These are phyloP conservation scores for Melanchra persicariae DNA, from an alignment of 2,888 invertebrate species.

Conservation along the genomic window DNA sequence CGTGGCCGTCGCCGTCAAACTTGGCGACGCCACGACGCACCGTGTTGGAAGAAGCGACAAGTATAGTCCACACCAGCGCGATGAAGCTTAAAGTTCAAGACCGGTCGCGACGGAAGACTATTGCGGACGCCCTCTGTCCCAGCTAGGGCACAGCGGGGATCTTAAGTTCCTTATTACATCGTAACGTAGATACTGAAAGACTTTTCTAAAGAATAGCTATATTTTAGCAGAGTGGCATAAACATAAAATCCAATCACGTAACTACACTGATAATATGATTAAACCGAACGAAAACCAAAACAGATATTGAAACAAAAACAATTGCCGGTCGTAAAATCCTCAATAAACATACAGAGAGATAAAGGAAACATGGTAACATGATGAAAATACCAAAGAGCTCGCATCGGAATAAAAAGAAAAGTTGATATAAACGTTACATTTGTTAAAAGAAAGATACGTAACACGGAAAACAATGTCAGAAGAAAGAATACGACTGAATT, in stretches of 20 bases:
- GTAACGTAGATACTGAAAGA: neutral
- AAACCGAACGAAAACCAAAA: slow-evolving; percentile 18
- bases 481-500: slow-evolving; percentile 47
- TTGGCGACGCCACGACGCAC: too few relatives aligned
- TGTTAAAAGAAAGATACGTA: slow-evolving; percentile 55
- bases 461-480: slow-evolving; percentile 55
- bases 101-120: too few relatives aligned
- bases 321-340: slow-evolving; percentile 51
- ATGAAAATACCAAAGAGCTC: slow-evolving; percentile 50
- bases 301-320: slow-evolving; percentile 43
- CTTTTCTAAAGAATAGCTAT: neutral
- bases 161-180: too few relatives aligned
- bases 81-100: too few relatives aligned
- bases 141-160: too few relatives aligned
- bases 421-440: slow-evolving; percentile 61
- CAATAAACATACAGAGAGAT: slow-evolving; percentile 52
- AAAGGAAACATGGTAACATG: slow-evolving; percentile 46
- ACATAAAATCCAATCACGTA: neutral
- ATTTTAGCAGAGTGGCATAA: neutral
- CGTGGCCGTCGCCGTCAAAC: too few relatives aligned
- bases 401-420: slow-evolving; percentile 39
- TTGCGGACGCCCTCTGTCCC: too few relatives aligned
- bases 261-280: slow-evolving; percentile 6
- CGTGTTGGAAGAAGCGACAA: too few relatives aligned
- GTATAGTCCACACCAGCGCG: too few relatives aligned